Evolutionary conservation across 2,888 invertebrate genomes (phyloP).

Genomic region (Amaurobius ferox): DNA sequence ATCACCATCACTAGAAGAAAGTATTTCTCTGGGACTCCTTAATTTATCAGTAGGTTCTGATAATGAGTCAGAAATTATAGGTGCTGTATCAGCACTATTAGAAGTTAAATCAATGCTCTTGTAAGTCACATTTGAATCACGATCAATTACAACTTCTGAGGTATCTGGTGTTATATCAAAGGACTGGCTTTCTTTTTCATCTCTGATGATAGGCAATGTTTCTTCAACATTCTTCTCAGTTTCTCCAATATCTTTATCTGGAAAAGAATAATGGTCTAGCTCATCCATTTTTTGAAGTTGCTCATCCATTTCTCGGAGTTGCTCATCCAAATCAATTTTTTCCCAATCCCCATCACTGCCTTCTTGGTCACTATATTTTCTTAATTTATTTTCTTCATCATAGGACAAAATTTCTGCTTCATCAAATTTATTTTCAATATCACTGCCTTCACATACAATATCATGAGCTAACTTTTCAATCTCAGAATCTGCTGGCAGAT

Average conservation of each 20-base stretch:
- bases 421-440: neutral
- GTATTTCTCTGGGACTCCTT: neutral
- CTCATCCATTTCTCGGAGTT: neutral
- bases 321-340: constrained; percentile 40
- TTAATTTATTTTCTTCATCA: neutral
- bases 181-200: neutral
- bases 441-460: neutral
- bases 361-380: constrained; percentile 1
- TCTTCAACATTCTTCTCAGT: neutral
- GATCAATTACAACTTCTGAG: neutral
- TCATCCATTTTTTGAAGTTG: neutral
- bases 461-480: neutral
- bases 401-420: neutral
- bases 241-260: constrained; percentile 10
- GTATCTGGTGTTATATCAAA: neutral
- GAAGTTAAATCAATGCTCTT: neutral
- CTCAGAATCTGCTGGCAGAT: constrained; percentile 24
- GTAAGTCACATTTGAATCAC: neutral
- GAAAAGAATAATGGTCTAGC: neutral
- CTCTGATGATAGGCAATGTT: neutral
- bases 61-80: neutral
- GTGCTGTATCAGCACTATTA: neutral
- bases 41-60: neutral
- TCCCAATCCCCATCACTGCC: constrained; percentile 60
- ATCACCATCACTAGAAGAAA: neutral